Base-by-base conservation (phyloP, 1,140 invertebrate genomes). In the Pseudomyrmex flavicornis region DNA sequence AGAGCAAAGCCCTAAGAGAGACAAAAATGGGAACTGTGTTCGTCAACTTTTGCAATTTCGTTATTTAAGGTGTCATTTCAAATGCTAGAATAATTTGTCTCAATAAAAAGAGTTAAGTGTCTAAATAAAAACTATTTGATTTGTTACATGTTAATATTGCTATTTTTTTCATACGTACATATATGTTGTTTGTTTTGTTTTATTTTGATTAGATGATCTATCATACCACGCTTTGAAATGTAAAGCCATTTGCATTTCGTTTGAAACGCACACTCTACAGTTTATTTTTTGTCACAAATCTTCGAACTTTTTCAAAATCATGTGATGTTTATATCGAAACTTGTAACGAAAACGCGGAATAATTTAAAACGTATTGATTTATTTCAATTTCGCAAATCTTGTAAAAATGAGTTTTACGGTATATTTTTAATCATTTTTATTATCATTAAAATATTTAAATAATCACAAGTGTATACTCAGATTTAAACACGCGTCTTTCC, bases 391-490 rank as follows among this genome's bases (percentile, higher is more conserved):
- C 35, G 12, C 12, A 68, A 48, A 7, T 48, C 1, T 66, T 20
- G 22, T 1, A 68, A 35, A 35, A 35, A 35, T 7, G 5, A 35
- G 5, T 35, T 35, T 35, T 35, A 35, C 35, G 35, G 5, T 35
- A 35, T 35, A 35, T 35, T 35, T 35, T 35, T 35, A 35, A 35
- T 35, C 35, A 7, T 50, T 17, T 35, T 72, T 17, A 56, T 20
- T 3, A 17, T 72, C 0, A 35, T 56, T 56, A n/a, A 7, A 20
- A 7, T 20, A 76, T 52, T 65, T n/a, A 20, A 50, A 7, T 75
- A 65, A 66, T 75, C 46, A 52, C 22, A 35, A 13, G 17, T 15
- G 44, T 76, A 17, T 17, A 76, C 52, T 76, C 65, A 76, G n/a
- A 0, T 4, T 35, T 3, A 22, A 35, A 35, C 35, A 61, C 56